Conservation (phyloP, 2,888 invertebrate species). For the Pheosia tremula region DNA sequence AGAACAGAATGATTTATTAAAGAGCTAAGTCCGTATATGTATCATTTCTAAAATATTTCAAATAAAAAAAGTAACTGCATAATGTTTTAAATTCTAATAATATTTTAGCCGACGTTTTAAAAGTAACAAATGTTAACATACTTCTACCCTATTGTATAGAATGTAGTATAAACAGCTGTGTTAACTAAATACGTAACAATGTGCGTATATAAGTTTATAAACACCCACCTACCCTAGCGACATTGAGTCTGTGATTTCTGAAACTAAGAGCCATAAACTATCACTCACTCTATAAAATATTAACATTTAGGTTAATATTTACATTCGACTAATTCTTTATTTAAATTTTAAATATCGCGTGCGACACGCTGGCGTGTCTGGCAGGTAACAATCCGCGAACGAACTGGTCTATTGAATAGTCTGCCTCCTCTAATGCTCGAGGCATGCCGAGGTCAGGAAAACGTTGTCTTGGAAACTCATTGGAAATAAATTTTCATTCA, state of each 20-base stretch:
- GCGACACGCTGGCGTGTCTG: conserved; percentile 30
- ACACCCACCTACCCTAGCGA: neutral
- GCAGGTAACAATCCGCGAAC: conserved; percentile 26
- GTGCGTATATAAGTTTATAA: neutral
- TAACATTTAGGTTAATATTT: neutral
- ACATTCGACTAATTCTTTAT: neutral
- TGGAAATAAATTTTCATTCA: conserved; percentile 35
- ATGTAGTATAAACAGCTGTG: neutral
- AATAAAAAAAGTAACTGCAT: no score
- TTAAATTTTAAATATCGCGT: conserved; percentile 27
- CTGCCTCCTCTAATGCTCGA: conserved; percentile 33
- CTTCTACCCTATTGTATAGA: no score
- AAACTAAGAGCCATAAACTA: neutral
- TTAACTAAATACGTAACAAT: neutral
- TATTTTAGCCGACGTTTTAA: no score
- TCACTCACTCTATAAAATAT: no score
- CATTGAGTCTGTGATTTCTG: neutral
- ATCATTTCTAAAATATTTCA: no score
- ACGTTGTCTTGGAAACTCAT: conserved; percentile 56
- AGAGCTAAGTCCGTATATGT: no score
- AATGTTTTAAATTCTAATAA: no score
- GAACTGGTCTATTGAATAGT: conserved; percentile 42
- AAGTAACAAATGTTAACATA: no score
- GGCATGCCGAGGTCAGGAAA: conserved; percentile 49
- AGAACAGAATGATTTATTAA: no score